These are phyloP conservation scores for Chymomyza fuscimana DNA, from an alignment of 2,888 invertebrate species.

Conservation along the genomic window DNA sequence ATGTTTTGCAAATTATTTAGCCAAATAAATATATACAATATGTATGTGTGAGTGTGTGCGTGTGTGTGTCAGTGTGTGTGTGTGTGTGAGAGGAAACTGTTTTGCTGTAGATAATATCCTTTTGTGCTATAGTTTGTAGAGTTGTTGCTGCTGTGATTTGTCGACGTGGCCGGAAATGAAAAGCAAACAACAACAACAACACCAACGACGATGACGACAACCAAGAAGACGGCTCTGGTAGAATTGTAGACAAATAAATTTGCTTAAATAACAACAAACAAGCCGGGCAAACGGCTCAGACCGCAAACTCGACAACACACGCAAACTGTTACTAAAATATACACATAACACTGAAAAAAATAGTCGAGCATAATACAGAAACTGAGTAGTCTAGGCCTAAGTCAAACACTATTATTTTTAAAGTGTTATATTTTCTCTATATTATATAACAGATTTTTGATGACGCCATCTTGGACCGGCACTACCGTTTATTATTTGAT, in stretches of 20 bases:
- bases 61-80: not conserved
- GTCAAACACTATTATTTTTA: too few species aligned
- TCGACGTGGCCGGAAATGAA: constrained; percentile 72
- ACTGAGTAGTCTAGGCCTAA: too few species aligned
- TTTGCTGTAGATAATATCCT: constrained; percentile 68
- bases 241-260: constrained; percentile 51
- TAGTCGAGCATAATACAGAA: not conserved
- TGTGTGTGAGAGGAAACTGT: constrained; percentile 47
- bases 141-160: constrained; percentile 58
- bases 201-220: not conserved
- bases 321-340: constrained; percentile 39
- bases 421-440: too few species aligned
- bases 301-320: constrained; percentile 27
- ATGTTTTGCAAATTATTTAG: constrained; percentile 69
- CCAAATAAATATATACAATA: constrained; percentile 57
- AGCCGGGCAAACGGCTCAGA: constrained; percentile 29
- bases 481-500: too few species aligned
- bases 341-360: constrained; percentile 4
- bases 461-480: too few species aligned
- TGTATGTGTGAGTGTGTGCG: not conserved
- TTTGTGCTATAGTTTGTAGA: constrained; percentile 37
- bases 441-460: too few species aligned
- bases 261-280: constrained; percentile 54
- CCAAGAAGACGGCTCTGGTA: constrained; percentile 21
- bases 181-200: constrained; percentile 52